These are phyloP conservation scores for Xylocopa sonorina DNA, from an alignment of 1,140 invertebrate genomes.

Conservation along the genomic window DNA sequence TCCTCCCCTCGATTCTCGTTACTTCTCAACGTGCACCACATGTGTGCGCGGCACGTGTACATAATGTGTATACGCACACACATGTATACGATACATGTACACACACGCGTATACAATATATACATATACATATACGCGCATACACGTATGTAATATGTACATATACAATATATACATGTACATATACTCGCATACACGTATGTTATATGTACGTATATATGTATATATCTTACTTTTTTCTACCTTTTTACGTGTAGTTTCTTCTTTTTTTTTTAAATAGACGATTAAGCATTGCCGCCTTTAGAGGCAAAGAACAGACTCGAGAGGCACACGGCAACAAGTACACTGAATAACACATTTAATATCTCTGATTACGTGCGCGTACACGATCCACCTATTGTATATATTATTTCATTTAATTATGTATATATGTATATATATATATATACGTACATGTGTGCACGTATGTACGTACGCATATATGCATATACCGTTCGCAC, in stretches of 20 bases:
- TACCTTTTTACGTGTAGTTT: background rate
- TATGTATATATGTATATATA: background rate
- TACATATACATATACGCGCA: no score
- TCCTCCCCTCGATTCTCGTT: no score
- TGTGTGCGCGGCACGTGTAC: no score
- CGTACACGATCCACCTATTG: conserved; percentile 30
- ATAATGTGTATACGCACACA: no score
- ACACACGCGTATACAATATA: no score
- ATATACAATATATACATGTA: no score
- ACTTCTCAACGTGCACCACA: no score
- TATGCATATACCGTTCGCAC: background rate
- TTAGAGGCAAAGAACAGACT: conserved; percentile 67
- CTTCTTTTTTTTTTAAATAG: conserved; percentile 46
- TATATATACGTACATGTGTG: background rate
- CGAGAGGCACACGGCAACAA: conserved; percentile 70
- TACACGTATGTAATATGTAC: no score
- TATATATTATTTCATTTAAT: conserved; percentile 45
- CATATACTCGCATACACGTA: no score
- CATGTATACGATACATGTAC: no score
- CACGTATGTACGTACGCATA: background rate
- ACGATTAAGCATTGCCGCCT: conserved; percentile 57
- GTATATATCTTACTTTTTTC: background rate
- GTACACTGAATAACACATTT: conserved; percentile 53
- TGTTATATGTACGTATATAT: no score
- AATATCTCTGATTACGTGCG: conserved; percentile 30